phyloP scores from a whole-genome alignment of 2,113 vertebrate species.

The Dissostichus mawsoni region DNA sequence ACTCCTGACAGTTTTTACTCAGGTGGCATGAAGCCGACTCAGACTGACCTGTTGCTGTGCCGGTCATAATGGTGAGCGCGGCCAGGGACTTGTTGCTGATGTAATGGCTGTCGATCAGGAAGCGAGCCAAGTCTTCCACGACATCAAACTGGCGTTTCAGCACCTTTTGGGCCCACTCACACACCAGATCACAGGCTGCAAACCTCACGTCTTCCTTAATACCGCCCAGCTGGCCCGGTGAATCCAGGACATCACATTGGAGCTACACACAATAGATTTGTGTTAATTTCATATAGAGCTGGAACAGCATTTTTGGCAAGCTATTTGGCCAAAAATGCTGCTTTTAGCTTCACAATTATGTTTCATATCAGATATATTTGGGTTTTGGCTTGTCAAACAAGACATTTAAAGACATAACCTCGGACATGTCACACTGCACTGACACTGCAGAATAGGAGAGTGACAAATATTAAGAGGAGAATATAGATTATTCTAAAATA shows the following conservation, averaged over 20 bases:
- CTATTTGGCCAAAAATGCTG: too few relatives aligned
- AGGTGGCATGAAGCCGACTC: neutral
- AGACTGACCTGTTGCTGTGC: slow-evolving; percentile 90
- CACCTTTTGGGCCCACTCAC: slow-evolving; percentile 99
- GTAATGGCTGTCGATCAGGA: slow-evolving; percentile 97
- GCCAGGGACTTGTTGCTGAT: slow-evolving; percentile 98
- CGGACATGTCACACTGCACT: too few relatives aligned
- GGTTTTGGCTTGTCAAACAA: too few relatives aligned
- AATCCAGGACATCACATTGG: slow-evolving; percentile 91
- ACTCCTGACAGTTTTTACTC: slow-evolving; percentile 4
- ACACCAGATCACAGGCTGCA: slow-evolving; percentile 95
- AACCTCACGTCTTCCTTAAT: slow-evolving; percentile 94
- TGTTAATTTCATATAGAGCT: neutral
- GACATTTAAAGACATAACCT: too few relatives aligned
- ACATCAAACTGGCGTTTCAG: slow-evolving; percentile 96
- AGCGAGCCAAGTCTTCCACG: slow-evolving; percentile 95
- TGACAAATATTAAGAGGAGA: neutral
- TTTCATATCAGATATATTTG: too few relatives aligned
- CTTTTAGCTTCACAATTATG: too few relatives aligned
- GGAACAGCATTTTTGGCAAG: too few relatives aligned
- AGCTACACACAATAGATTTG: slow-evolving; percentile 43
- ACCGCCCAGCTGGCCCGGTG: slow-evolving; percentile 87
- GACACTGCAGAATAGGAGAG: neutral
- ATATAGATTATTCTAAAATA: neutral
- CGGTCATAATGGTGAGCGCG: slow-evolving; percentile 95